Percentiles rank a stretch among this genome's conserved stretches.
Evolutionary conservation across 2,888 invertebrate genomes (phyloP).

Genomic region (Pyrrhosoma nymphula): DNA sequence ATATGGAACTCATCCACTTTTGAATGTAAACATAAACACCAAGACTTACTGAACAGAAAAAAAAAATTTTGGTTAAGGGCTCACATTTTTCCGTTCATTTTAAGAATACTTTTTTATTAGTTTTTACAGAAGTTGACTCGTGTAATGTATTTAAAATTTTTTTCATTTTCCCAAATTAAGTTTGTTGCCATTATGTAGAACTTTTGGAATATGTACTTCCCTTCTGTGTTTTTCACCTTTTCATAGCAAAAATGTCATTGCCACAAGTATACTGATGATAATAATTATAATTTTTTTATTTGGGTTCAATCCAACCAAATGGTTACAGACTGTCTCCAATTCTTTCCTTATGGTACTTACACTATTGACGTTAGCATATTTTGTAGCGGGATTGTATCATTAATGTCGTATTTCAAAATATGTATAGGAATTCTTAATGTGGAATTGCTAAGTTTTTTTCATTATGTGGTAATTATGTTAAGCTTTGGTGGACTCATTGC

Average conservation of each 20-base stretch:
- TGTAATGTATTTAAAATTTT: not conserved
- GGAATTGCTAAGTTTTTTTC: not conserved
- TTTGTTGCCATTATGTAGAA: too few relatives aligned
- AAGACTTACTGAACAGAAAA: not conserved
- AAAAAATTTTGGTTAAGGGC: not conserved
- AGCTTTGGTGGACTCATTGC: not conserved
- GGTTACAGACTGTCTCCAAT: too few relatives aligned
- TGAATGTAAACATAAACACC: not conserved
- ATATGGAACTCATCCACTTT: not conserved
- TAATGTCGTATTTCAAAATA: not conserved
- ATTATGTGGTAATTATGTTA: not conserved
- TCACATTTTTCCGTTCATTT: not conserved
- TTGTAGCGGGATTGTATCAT: not conserved
- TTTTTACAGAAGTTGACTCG: not conserved
- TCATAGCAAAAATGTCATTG: too few relatives aligned
- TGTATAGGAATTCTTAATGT: not conserved
- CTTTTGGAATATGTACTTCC: too few relatives aligned
- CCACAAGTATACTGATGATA: too few relatives aligned
- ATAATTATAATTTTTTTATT: too few relatives aligned
- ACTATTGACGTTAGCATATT: not conserved
- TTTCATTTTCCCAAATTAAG: not conserved
- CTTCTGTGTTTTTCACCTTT: too few relatives aligned
- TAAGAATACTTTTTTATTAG: not conserved
- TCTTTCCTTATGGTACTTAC: too few relatives aligned
- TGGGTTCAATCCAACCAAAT: too few relatives aligned